Percentiles rank a stretch among this genome's conserved stretches.
phyloP scores from a whole-genome alignment of 2,113 vertebrate genomes.

The Hemicordylus capensis region DNA sequence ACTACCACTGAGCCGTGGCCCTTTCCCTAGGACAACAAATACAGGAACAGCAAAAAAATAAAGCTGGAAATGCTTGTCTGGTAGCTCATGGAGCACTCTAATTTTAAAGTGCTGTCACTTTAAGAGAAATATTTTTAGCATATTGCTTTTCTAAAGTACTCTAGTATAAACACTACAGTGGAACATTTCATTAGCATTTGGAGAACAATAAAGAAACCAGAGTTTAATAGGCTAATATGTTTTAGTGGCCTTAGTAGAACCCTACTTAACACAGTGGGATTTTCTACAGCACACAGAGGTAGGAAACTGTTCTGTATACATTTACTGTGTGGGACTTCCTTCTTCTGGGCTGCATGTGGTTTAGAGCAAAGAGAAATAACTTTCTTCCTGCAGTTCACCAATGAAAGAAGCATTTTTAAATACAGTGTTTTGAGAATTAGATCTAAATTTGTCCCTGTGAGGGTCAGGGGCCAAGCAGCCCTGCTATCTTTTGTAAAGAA shows the following conservation, averaged over 20 bases:
- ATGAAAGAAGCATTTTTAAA: slow-evolving; percentile 57
- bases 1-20: no score
- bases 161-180: slow-evolving; percentile 63
- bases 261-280: slow-evolving; percentile 74
- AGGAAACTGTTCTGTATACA: slow-evolving; percentile 70
- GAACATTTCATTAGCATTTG: slow-evolving; percentile 75
- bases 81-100: fast-evolving
- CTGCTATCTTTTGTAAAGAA: slow-evolving; percentile 45
- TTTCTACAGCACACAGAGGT: slow-evolving; percentile 70
- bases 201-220: slow-evolving; percentile 69
- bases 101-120: slow-evolving; percentile 29
- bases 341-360: slow-evolving; percentile 54
- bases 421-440: slow-evolving; percentile 43
- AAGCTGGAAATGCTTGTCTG: background rate
- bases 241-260: slow-evolving; percentile 71
- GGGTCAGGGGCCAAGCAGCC: slow-evolving; percentile 29
- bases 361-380: slow-evolving; percentile 61
- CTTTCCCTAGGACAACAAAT: no score
- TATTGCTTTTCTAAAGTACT: slow-evolving; percentile 60
- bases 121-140: slow-evolving; percentile 65
- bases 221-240: slow-evolving; percentile 70
- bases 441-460: slow-evolving; percentile 64
- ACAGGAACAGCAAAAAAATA: no score
- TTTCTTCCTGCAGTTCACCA: slow-evolving; percentile 64
- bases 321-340: slow-evolving; percentile 66